Evolutionary conservation across 2,888 invertebrate genomes (phyloP).

Genomic region (Leuctra nigra): DNA sequence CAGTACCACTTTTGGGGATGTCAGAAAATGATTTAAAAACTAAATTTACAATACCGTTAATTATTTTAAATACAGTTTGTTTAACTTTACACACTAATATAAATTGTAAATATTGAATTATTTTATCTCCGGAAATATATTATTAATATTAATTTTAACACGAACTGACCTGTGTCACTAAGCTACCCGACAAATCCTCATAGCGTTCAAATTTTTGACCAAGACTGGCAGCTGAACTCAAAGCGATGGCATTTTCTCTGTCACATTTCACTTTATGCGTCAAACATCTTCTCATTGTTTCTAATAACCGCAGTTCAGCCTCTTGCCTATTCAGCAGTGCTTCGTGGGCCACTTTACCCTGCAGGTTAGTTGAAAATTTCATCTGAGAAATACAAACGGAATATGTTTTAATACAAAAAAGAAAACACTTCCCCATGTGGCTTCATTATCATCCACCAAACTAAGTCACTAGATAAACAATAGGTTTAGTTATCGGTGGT

Average conservation of each 20-base stretch:
- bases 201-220: constrained; percentile 76
- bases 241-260: constrained; percentile 80
- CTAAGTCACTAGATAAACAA: too few relatives aligned
- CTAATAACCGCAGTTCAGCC: constrained; percentile 85
- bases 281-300: constrained; percentile 83
- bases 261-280: constrained; percentile 85
- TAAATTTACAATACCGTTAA: too few relatives aligned
- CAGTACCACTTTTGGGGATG: too few relatives aligned
- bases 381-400: constrained; percentile 39
- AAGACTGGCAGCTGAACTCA: constrained; percentile 72
- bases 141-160: background rate
- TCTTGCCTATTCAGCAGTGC: constrained; percentile 86
- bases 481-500: too few relatives aligned
- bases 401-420: background rate
- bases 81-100: too few relatives aligned
- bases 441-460: too few relatives aligned
- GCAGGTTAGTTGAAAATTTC: constrained; percentile 82
- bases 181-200: constrained; percentile 61
- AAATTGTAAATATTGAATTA: too few relatives aligned
- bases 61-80: too few relatives aligned
- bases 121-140: too few relatives aligned
- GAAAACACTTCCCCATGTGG: too few relatives aligned
- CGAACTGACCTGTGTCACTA: constrained; percentile 39
- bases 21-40: too few relatives aligned
- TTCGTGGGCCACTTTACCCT: constrained; percentile 86